Percentiles rank a stretch among this genome's conserved stretches.
These are phyloP conservation scores for Etheostoma perlongum DNA, from an alignment of 2,797 vertebrate genomes.

Conservation along the genomic window DNA sequence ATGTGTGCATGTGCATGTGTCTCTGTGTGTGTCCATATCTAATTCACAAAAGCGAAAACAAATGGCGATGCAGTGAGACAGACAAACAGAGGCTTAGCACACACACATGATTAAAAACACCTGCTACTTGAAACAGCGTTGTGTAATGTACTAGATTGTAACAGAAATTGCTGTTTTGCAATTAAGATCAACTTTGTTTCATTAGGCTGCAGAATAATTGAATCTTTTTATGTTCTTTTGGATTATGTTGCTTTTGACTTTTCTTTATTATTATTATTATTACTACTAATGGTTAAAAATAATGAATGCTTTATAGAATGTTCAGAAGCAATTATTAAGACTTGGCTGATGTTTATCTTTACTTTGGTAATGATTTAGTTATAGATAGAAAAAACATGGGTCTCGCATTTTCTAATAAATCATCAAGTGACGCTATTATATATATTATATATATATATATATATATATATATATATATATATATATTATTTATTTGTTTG, in stretches of 20 bases:
- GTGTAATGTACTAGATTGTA: slow-evolving; percentile 89
- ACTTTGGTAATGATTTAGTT: neutral
- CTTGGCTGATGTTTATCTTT: neutral
- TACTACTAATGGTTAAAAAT: slow-evolving; percentile 4
- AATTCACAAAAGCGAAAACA: slow-evolving; percentile 59
- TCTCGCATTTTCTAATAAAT: neutral
- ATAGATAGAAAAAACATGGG: neutral
- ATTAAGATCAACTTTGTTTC: slow-evolving; percentile 62
- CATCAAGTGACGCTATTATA: too few relatives aligned
- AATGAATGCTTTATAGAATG: neutral
- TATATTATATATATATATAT: too few relatives aligned
- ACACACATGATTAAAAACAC: slow-evolving; percentile 78
- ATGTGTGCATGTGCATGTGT: slow-evolving; percentile 41
- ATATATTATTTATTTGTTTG: too few relatives aligned
- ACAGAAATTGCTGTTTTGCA: slow-evolving; percentile 58
- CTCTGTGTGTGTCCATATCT: slow-evolving; percentile 38
- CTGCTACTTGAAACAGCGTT: slow-evolving; percentile 84
- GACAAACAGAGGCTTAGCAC: slow-evolving; percentile 54
- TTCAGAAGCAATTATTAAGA: neutral
- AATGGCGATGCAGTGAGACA: slow-evolving; percentile 54
- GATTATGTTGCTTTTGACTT: slow-evolving; percentile 14
- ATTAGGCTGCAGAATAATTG: slow-evolving; percentile 64
- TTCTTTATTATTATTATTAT: neutral
- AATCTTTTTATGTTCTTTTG: slow-evolving; percentile 41
- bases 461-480: too few relatives aligned